These are phyloP conservation scores for Microtus ochrogaster DNA, from an alignment of 2,113 vertebrate species.

Conservation along the genomic window DNA sequence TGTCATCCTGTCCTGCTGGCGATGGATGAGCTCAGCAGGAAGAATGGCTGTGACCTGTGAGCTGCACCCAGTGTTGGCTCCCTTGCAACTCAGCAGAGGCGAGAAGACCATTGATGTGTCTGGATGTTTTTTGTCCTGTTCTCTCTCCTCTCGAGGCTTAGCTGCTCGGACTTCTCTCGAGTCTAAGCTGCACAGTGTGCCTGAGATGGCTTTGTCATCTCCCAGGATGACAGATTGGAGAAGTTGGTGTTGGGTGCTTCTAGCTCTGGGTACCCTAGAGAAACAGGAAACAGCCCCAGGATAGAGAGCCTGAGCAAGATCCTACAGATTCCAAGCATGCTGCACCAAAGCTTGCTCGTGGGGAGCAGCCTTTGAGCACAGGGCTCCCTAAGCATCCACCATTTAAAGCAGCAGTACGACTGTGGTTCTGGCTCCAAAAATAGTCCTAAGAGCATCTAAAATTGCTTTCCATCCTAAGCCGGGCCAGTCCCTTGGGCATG, in stretches of 20 bases:
- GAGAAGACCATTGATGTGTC: neutral
- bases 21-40: neutral
- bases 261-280: neutral
- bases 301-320: neutral
- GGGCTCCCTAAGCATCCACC: neutral
- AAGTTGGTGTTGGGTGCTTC: neutral
- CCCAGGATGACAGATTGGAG: neutral
- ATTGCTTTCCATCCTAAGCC: conserved; percentile 47
- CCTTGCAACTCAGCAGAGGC: neutral
- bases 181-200: neutral
- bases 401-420: conserved; percentile 63
- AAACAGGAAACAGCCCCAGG: neutral
- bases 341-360: neutral
- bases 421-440: conserved; percentile 62
- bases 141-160: neutral
- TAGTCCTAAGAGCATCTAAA: conserved; percentile 68
- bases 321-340: neutral
- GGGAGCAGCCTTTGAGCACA: conserved; percentile 9
- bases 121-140: neutral
- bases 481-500: neutral
- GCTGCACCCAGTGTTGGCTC: neutral
- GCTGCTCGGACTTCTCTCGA: neutral
- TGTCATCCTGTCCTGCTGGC: neutral
- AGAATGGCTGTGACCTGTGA: neutral
- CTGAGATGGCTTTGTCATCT: neutral